These are phyloP conservation scores for Turnix velox DNA, from an alignment of 2,113 vertebrate genomes.

Conservation along the genomic window DNA sequence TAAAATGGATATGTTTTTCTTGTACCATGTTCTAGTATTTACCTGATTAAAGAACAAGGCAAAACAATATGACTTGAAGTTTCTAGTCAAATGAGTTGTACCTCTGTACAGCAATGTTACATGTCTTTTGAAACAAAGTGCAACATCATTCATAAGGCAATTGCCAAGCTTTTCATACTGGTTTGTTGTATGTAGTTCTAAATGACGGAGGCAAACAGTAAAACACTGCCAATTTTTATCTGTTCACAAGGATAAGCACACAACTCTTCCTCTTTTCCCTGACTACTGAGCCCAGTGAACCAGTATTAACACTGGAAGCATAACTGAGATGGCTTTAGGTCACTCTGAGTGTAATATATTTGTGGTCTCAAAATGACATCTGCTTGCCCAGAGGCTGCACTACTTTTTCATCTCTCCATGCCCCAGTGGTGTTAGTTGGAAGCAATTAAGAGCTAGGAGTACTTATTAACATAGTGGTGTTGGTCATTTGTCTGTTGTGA, in stretches of 20 bases:
- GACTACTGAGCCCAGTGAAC: neutral
- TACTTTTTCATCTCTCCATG: neutral
- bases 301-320: neutral
- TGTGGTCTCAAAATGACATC: neutral
- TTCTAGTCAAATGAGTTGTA: neutral
- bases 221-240: neutral
- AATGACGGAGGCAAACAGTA: neutral
- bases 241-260: neutral
- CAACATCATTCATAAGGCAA: neutral
- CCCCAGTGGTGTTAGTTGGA: neutral
- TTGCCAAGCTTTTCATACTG: neutral
- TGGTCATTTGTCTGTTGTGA: neutral
- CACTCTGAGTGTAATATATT: neutral
- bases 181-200: neutral
- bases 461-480: neutral
- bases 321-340: neutral
- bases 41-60: constrained; percentile 45
- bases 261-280: neutral
- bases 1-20: constrained; percentile 60
- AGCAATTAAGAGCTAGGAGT: neutral
- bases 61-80: neutral
- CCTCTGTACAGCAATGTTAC: neutral
- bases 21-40: constrained; percentile 54
- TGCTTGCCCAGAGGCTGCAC: constrained; percentile 13
- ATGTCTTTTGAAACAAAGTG: neutral